A percentile compares a stretch with the other conserved stretches of the same genome.
Conservation (phyloP, 2,888 invertebrate species). For the Ennomos erosarius region DNA sequence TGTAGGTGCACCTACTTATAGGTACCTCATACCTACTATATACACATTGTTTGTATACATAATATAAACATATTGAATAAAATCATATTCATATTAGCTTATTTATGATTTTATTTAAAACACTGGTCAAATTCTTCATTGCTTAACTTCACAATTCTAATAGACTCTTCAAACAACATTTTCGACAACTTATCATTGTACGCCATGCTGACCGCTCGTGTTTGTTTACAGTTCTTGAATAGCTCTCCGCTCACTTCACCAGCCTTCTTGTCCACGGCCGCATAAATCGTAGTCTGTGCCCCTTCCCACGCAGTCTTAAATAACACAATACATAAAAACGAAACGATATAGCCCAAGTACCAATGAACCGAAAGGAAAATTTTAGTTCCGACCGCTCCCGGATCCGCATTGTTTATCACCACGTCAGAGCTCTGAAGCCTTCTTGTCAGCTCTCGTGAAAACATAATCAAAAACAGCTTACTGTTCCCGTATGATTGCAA, state of each 20-base stretch:
- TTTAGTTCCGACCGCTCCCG: constrained; percentile 91
- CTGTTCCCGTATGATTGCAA: constrained; percentile 75
- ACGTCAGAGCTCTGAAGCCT: constrained; percentile 86
- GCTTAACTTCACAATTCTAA: constrained; percentile 86
- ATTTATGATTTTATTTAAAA: constrained; percentile 9
- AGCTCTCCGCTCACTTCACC: constrained; percentile 88
- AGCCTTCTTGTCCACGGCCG: constrained; percentile 88
- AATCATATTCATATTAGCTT: too few relatives aligned
- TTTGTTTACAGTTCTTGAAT: constrained; percentile 89
- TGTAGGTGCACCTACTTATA: too few relatives aligned
- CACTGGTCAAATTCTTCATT: constrained; percentile 86
- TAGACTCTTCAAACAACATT: constrained; percentile 91
- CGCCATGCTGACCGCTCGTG: constrained; percentile 80
- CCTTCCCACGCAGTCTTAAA: constrained; percentile 90
- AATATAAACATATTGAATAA: too few relatives aligned
- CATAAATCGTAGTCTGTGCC: constrained; percentile 89
- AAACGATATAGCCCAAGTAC: constrained; percentile 77
- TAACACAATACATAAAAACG: constrained; percentile 74
- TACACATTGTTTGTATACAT: too few relatives aligned
- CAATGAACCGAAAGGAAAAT: constrained; percentile 84
- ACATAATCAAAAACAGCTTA: constrained; percentile 90
- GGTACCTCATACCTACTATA: too few relatives aligned
- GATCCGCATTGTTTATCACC: constrained; percentile 92
- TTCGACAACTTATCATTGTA: constrained; percentile 87
- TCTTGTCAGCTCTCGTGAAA: constrained; percentile 88